Base-by-base conservation (phyloP, 2,113 vertebrate genomes). In the Maylandia zebra region DNA sequence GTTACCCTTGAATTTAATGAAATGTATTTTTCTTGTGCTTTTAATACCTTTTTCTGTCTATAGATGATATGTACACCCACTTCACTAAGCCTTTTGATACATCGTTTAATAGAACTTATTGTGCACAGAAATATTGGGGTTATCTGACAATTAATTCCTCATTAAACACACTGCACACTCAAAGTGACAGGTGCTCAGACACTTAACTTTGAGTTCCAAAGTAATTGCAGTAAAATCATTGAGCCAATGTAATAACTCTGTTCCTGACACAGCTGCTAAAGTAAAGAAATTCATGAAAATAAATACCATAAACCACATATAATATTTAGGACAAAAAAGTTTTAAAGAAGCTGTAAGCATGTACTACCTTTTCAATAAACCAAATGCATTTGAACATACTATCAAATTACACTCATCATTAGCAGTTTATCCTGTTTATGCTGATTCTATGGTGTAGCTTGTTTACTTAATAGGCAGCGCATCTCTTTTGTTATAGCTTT, bases 401-500 rank as follows among this genome's bases (percentile, higher is more conserved):
- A 64, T 30, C 11, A 74, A 3, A 17, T 74, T 1, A 74, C 9
- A 30, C 41, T 48, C 22, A 17, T 17, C 69, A 48, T 48, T 27
- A 27, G 41, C 41, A 0, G 69, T 7, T 10, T n/a, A 34, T 53
- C 36, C 45, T 45, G 36, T 1, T 12, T 53, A 14, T 71, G 64
- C 61, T 36, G 74, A 84, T 38, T 43, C 64, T 69, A 34, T 57
- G 19, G 8, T 55, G 50, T 34, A 81, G 81, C 69, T 85, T 48
- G 24, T 38, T 10, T n/a, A 53, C 36, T 78, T 34, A 30, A 86
- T 76, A 90, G 87, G 66, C 69, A 88, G 86, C 59, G 16, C 88
- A 55, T 74, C 16, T 55, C 13, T 85, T 74, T 79, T 34, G 71
- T 22, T 86, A 38, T 22, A 76, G 57, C 43, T n/a, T 88, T 78